Evolutionary conservation across 1,140 invertebrate species (phyloP), one percentile per base, ranked within the genome.

Genomic region (Mercenaria mercenaria): DNA sequence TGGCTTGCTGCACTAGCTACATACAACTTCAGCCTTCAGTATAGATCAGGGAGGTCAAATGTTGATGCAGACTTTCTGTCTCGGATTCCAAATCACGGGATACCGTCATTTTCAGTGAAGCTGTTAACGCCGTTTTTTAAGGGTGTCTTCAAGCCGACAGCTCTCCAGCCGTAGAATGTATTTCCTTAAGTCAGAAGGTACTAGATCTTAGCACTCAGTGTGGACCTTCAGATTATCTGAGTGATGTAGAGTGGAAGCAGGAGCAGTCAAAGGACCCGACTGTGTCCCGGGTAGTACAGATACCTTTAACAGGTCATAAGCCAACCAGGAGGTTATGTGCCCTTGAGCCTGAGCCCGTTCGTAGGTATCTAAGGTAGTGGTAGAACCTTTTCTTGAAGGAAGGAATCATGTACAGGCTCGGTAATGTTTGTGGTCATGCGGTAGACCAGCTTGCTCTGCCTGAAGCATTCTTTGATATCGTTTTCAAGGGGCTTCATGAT

Each of bases 1-100:
- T 61, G 56, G 56, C 6, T 61, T n/a, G 56, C 56, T 6, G 56
- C 56, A 6, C 26, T 61, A 61, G 56, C 18, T 20, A 13, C 18
- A n/a, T 61, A 61, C 26, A 61, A 26, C n/a, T 61, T 61, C 90
- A 64, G 39, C 61, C 23, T 10, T 81, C 18, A 52, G 6, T 85
- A 87, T 34, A 11, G 77, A 1, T 34, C 82, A 39, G 89, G 91
- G 2, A 81, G 41, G 20, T 2, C 15, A 20, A 90, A 87, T 64
- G 56, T 26, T 4, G 80, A 90, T 84, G 88, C 80, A 20, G 81
- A 90, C 56, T 37, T 18, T 15, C 29, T 84, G 8, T 89, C 76
- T 29, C 52, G 86, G 37, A 39, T 89, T 50, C 52, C 52, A 43
- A 23, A 37, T 26, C 20, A 13, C 4, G 47, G 15, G 4, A 32